Base-by-base conservation (phyloP, 1,140 invertebrate species). In the Tyrophagus putrescentiae region DNA sequence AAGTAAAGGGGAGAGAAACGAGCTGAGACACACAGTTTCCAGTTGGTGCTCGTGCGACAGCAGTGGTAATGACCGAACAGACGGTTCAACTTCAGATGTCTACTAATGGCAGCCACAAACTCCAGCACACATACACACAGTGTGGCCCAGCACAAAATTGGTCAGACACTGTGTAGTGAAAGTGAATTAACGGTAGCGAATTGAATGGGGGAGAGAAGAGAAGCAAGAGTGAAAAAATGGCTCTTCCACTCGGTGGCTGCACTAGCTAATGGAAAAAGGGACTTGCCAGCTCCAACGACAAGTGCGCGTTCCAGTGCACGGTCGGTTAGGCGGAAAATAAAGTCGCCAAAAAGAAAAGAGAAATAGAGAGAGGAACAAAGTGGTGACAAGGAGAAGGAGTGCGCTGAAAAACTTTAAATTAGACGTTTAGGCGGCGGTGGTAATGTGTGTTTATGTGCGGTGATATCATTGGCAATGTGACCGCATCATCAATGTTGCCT, bases 301-400 rank as follows among this genome's bases (percentile, higher is more conserved):
- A 48, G 45, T 48, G 23, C 23, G 31, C 31, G 31, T 21, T 21
- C 45, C 7, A 48, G 7, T 18, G 18, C 31, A 48, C 45, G 45
- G 45, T 48, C 45, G 45, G 45, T 48, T 48, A 48, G 45, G 45
- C 45, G 31, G 45, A 48, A 48, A 48, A 48, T 48, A 18, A 48
- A 48, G 13, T n/a, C 21, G 36, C 45, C 7, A 48, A 48, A n/a
- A n/a, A n/a, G n/a, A n/a, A n/a, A 25, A 25, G 7, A 13, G 45
- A 48, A 21, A 7, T 9, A 7, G 21, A 7, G 21, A 21, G 31
- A 48, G 7, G 31, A 13, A 21, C 45, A 48, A 29, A 48, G 7
- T 21, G 21, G 31, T 48, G 45, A 48, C 45, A 13, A 21, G 7
- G 21, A 7, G 18, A 29, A 48, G 31, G 45, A 18, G 18, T 9